Conservation (phyloP, 2,113 vertebrate species). For the Xenopus tropicalis region UCB_Xtro_10.0 CM004443.2:154409001-154409500, state of each 20-base stretch:
- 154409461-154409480: background rate
- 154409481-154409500: background rate
- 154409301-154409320: conserved; percentile 27
- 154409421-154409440: background rate
- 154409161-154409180: no score
- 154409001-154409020: no score
- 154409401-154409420: background rate
- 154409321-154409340: conserved; percentile 31
- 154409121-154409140: no score
- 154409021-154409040: no score
- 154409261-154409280: conserved; percentile 10
- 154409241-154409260: background rate
- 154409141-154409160: no score
- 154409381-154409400: conserved; percentile 12
- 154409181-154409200: no score
- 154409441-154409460: background rate
- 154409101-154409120: no score
- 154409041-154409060: no score
- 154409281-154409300: conserved; percentile 34
- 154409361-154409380: conserved; percentile 38
- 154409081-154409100: no score
- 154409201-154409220: no score
- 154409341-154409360: conserved; percentile 31
- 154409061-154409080: no score
- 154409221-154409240: background rate